Conservation (phyloP, 2,113 vertebrate genomes). For the Phodopus roborovskii region DNA sequence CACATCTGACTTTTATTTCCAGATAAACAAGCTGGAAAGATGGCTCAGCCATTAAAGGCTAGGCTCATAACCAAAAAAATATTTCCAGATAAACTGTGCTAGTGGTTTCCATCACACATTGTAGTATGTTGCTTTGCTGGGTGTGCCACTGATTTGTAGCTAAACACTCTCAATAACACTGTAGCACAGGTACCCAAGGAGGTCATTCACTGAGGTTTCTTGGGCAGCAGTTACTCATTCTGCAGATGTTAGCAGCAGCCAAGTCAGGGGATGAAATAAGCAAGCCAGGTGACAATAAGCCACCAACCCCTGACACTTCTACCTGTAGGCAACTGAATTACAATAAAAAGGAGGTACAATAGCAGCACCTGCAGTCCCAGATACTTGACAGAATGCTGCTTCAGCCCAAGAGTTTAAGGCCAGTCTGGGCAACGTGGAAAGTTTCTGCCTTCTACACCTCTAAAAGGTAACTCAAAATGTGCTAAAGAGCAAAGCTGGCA, state of each 20-base stretch:
- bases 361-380: neutral
- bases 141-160: neutral
- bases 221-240: neutral
- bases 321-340: neutral
- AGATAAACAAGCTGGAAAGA: neutral
- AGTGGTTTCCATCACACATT: neutral
- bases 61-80: too few species aligned
- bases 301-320: neutral
- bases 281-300: neutral
- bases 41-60: too few species aligned
- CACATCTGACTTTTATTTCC: neutral
- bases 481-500: neutral
- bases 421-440: neutral
- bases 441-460: neutral
- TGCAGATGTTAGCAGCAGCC: neutral
- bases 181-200: neutral
- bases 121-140: neutral
- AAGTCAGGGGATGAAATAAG: neutral
- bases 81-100: neutral
- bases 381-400: neutral
- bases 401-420: neutral
- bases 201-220: neutral
- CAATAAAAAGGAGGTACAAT: neutral
- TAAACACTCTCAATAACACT: neutral
- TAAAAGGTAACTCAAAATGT: neutral